These are phyloP conservation scores for Chrysemys picta DNA, from an alignment of 2,113 vertebrate species.

Conservation along the genomic window DNA sequence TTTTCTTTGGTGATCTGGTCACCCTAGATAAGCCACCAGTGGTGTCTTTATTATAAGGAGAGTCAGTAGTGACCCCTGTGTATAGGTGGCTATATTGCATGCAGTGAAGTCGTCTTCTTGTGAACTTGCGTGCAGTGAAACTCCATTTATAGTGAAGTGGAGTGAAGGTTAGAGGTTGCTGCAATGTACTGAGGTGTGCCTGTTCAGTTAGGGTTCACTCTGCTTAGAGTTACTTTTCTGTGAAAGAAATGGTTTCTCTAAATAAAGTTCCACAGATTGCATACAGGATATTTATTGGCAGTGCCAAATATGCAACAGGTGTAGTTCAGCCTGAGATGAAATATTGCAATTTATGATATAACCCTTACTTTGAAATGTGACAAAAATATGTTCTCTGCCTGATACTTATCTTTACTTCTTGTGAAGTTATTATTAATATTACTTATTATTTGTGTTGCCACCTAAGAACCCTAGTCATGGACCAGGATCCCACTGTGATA, in stretches of 20 bases:
- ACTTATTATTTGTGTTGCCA: background rate
- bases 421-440: background rate
- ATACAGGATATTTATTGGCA: background rate
- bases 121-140: background rate
- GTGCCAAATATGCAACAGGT: conserved; percentile 1
- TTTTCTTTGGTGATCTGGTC: too few species aligned
- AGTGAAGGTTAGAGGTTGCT: conserved; percentile 10
- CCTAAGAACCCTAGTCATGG: background rate
- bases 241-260: background rate
- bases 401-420: background rate
- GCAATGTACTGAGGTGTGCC: conserved; percentile 23
- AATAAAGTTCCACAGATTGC: conserved; percentile 6
- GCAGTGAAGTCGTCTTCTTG: background rate
- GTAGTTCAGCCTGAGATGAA: conserved; percentile 31
- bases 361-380: background rate
- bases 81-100: background rate
- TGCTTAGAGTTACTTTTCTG: background rate
- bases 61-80: background rate
- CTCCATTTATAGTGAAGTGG: background rate
- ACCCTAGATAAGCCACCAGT: too few species aligned
- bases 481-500: background rate
- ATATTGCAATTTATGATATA: conserved; percentile 11
- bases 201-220: background rate
- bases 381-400: conserved; percentile 5
- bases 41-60: background rate